phyloP scores from a whole-genome alignment of 1,140 invertebrate species.

The Ephestia elutella region DNA sequence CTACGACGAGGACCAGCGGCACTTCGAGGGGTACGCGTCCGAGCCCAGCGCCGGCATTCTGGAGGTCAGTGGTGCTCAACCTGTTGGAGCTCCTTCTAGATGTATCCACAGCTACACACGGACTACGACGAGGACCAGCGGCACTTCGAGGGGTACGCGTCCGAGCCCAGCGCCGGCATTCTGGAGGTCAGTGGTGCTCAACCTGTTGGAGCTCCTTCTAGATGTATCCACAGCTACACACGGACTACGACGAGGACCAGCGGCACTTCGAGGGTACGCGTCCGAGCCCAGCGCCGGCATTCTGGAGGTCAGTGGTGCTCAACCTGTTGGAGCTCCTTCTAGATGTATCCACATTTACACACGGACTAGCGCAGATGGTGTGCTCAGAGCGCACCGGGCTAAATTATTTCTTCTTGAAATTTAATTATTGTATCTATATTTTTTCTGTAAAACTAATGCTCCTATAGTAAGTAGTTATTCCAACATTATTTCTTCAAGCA shows the following conservation, averaged over 20 bases:
- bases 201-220: too few relatives aligned
- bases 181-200: conserved; percentile 57
- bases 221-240: conserved; percentile 82
- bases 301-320: conserved; percentile 48
- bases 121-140: conserved; percentile 77
- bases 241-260: conserved; percentile 81
- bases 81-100: too few relatives aligned
- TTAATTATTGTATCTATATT: too few relatives aligned
- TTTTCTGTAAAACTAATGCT: too few relatives aligned
- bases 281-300: conserved; percentile 82
- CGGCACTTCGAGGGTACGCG: conserved; percentile 87
- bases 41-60: conserved; percentile 79
- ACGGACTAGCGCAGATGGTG: conserved; percentile 93
- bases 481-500: too few relatives aligned
- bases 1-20: conserved; percentile 77
- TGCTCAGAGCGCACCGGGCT: conserved; percentile 86
- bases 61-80: conserved; percentile 39
- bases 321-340: too few relatives aligned
- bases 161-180: conserved; percentile 80
- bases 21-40: conserved; percentile 88
- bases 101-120: too few relatives aligned
- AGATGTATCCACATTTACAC: too few relatives aligned
- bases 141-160: conserved; percentile 88
- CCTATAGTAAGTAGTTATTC: too few relatives aligned
- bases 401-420: too few relatives aligned